phyloP scores from a whole-genome alignment of 2,797 vertebrate genomes.

The Tarsius wallacei region DNA sequence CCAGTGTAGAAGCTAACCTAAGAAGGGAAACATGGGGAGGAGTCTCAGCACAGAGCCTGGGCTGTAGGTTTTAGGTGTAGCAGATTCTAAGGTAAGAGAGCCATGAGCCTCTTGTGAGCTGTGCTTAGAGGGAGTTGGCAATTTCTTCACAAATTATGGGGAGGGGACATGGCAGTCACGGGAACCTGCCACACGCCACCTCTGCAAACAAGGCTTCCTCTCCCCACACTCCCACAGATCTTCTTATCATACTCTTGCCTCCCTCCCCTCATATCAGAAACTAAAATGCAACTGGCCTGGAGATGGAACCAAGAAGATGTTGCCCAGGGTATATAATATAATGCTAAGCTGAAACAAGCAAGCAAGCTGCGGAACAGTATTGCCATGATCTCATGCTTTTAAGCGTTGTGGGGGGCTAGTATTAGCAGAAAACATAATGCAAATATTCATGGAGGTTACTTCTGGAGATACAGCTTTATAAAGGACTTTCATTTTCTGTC shows the following conservation, averaged over 20 bases:
- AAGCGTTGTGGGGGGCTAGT: background rate
- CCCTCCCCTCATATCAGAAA: background rate
- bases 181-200: background rate
- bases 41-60: background rate
- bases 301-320: background rate
- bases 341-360: background rate
- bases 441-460: background rate
- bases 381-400: background rate
- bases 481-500: background rate
- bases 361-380: background rate
- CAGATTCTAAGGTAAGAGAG: background rate
- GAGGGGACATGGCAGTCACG: background rate
- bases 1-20: background rate
- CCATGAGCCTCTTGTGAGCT: background rate
- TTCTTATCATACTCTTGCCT: background rate
- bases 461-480: background rate
- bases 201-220: background rate
- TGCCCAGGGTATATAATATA: background rate
- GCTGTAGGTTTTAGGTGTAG: background rate
- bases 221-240: background rate
- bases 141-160: background rate
- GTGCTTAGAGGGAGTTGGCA: background rate
- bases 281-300: background rate
- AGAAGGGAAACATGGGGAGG: background rate
- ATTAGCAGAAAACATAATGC: background rate